Conservation (phyloP, 2,888 invertebrate species). For the Azorinus chamasolen region DNA sequence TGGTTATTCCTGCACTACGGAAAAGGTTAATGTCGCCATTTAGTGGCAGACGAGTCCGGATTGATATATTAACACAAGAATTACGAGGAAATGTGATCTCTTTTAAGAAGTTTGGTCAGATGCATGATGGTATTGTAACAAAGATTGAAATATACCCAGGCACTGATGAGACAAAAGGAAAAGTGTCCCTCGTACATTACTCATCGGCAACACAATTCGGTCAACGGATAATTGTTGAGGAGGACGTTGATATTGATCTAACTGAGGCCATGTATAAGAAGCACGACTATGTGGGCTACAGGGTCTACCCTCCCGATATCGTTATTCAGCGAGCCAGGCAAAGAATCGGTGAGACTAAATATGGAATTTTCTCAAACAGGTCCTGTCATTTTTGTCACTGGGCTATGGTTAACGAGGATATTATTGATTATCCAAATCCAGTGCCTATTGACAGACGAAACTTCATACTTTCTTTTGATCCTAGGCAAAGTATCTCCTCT, state of each 20-base stretch:
- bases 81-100: constrained; percentile 32
- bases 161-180: constrained; percentile 11
- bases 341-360: constrained; percentile 47
- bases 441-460: neutral
- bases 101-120: neutral
- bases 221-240: constrained; percentile 27
- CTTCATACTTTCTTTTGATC: neutral
- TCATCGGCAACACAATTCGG: constrained; percentile 11
- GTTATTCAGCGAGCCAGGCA: constrained; percentile 42
- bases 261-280: neutral
- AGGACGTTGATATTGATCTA: constrained; percentile 11
- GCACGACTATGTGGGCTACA: constrained; percentile 25
- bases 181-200: constrained; percentile 36
- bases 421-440: neutral
- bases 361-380: constrained; percentile 31
- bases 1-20: constrained; percentile 13
- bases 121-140: constrained; percentile 36
- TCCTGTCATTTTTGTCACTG: constrained; percentile 51
- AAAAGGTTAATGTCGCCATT: constrained; percentile 32
- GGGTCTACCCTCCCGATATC: constrained; percentile 19
- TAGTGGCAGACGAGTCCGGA: constrained; percentile 17
- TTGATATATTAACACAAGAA: constrained; percentile 12
- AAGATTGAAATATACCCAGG: neutral
- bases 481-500: constrained; percentile 4
- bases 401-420: constrained; percentile 31